A percentile compares a stretch with the other conserved stretches of the same genome.
These are phyloP conservation scores for Seriola dumerili DNA, from an alignment of 2,113 vertebrate species.

Conservation along the genomic window DNA sequence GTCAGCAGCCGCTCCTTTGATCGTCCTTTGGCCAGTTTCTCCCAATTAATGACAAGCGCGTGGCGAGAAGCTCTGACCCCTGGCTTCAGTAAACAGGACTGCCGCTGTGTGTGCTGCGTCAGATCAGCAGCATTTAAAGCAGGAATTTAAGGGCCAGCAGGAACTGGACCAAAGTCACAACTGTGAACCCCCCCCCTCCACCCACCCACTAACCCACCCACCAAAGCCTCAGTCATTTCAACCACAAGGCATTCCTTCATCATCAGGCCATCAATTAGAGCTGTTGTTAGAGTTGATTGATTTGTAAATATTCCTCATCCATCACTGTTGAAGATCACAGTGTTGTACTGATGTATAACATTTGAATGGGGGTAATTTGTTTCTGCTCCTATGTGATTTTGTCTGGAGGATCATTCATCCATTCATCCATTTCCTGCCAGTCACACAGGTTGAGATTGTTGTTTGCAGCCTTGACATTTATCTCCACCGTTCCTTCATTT, in stretches of 20 bases:
- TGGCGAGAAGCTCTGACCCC: conserved; percentile 53
- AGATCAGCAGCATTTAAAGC: conserved; percentile 47
- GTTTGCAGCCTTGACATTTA: no score
- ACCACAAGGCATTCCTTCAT: conserved; percentile 53
- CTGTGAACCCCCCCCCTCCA: conserved; percentile 2
- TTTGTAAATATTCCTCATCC: conserved; percentile 17
- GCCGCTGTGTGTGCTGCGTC: conserved; percentile 37
- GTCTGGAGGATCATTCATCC: neutral
- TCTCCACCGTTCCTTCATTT: no score
- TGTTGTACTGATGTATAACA: conserved; percentile 6
- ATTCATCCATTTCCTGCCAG: no score
- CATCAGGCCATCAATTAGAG: neutral
- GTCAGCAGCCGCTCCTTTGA: conserved; percentile 32
- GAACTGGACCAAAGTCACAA: conserved; percentile 45
- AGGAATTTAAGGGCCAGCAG: conserved; percentile 45
- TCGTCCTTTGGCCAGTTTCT: conserved; percentile 43
- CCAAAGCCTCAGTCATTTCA: neutral
- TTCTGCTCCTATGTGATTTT: neutral
- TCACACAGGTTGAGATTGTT: no score
- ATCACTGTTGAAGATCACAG: conserved; percentile 12
- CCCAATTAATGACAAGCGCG: conserved; percentile 64
- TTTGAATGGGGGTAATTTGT: neutral
- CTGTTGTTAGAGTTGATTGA: neutral
- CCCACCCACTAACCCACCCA: no score
- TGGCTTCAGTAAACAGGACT: conserved; percentile 66